phyloP scores from a whole-genome alignment of 1,140 invertebrate genomes.

The Cyclargus thomasi region DNA sequence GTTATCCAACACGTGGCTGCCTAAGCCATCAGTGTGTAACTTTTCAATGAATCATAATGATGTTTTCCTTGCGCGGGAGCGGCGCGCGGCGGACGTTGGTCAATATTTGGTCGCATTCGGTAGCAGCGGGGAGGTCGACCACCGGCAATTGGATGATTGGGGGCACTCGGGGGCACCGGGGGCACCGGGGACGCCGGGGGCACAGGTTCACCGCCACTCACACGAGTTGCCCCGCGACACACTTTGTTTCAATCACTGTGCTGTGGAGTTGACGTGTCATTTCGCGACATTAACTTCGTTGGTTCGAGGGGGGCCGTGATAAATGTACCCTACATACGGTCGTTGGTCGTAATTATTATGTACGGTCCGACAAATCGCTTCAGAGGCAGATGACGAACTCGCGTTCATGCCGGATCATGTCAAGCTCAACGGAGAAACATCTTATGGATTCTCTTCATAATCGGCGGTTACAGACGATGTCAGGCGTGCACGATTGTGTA shows the following conservation, averaged over 20 bases:
- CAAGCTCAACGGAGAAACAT: no score
- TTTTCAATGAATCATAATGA: neutral
- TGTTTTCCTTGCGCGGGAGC: neutral
- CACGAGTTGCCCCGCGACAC: neutral
- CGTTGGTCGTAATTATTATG: no score
- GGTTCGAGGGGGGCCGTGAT: neutral
- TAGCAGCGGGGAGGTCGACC: neutral
- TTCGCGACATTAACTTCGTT: neutral
- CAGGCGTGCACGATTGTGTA: no score
- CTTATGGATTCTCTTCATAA: no score
- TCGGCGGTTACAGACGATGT: no score
- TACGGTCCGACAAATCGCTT: no score
- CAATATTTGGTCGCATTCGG: neutral
- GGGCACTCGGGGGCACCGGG: neutral
- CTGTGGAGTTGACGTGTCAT: neutral
- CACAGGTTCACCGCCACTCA: no score
- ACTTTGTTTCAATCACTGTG: neutral
- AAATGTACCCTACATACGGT: neutral
- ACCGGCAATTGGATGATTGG: neutral
- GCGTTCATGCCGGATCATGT: no score
- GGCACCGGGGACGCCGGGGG: no score
- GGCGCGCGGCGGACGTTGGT: neutral
- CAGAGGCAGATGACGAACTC: no score
- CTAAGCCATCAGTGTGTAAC: neutral
- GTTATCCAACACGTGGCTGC: no score